phyloP scores from a whole-genome alignment of 2,113 vertebrate genomes.

The Chaetops frenatus region DNA sequence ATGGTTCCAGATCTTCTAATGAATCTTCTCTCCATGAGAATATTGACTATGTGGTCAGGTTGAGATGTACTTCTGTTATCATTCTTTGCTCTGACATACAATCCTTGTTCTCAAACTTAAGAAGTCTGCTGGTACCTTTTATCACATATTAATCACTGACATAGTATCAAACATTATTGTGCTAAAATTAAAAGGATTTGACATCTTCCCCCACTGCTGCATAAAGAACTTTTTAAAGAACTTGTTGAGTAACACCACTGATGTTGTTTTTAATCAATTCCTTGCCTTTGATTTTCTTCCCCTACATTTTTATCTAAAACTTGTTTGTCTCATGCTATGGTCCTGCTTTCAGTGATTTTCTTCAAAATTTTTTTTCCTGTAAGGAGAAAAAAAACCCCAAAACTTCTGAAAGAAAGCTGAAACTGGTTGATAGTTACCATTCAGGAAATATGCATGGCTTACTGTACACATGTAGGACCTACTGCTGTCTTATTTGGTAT shows the following conservation, averaged over 20 bases:
- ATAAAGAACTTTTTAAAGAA: background rate
- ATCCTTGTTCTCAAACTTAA: background rate
- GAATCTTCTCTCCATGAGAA: background rate
- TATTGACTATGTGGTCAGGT: background rate
- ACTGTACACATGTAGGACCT: background rate
- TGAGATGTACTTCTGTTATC: background rate
- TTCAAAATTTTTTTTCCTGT: background rate
- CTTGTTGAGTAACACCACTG: background rate
- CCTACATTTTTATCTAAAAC: background rate
- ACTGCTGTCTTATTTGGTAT: background rate
- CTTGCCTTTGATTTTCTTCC: background rate
- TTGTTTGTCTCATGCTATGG: background rate
- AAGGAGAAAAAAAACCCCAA: background rate
- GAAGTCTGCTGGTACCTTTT: background rate
- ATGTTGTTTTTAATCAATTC: background rate
- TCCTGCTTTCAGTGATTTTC: background rate
- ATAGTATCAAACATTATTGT: background rate
- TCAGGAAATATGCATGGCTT: background rate
- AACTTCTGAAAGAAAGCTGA: background rate
- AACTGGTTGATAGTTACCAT: rapidly evolving
- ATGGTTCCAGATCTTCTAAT: background rate
- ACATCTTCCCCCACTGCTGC: background rate
- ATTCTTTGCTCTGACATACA: background rate
- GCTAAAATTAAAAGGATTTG: background rate
- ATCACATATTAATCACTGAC: background rate